phyloP scores from a whole-genome alignment of 2,888 invertebrate genomes.

The Rosalia funebris region DNA sequence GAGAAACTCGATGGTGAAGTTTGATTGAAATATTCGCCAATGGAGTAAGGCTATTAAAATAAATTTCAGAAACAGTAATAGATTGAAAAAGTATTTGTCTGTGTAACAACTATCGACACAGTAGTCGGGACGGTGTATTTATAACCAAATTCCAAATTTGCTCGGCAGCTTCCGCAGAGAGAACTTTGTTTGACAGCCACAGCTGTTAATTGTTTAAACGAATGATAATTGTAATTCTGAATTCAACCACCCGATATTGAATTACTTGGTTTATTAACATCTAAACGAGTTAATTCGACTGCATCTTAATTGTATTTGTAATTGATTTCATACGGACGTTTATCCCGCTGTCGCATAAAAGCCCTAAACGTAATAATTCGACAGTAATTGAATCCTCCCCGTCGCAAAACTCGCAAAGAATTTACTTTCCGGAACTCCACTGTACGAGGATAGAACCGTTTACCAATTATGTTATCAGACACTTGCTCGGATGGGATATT shows the following conservation, averaged over 20 bases:
- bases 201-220: slow-evolving; percentile 40
- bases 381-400: slow-evolving; percentile 38
- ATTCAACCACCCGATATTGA: slow-evolving; percentile 41
- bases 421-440: slow-evolving; percentile 29
- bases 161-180: slow-evolving; percentile 6
- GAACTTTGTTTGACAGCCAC: slow-evolving; percentile 19
- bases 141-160: slow-evolving; percentile 1
- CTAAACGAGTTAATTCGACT: slow-evolving; percentile 45
- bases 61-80: too few relatives aligned
- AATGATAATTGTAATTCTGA: slow-evolving; percentile 46
- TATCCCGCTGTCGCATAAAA: slow-evolving; percentile 20
- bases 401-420: slow-evolving; percentile 40
- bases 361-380: slow-evolving; percentile 15
- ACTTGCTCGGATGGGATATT: slow-evolving; percentile 34
- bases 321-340: slow-evolving; percentile 36
- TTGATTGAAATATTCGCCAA: too few relatives aligned
- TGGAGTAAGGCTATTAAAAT: too few relatives aligned
- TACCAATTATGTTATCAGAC: slow-evolving; percentile 42
- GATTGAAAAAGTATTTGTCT: too few relatives aligned
- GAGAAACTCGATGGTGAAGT: too few relatives aligned
- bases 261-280: slow-evolving; percentile 45
- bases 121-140: neutral
- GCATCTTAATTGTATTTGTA: slow-evolving; percentile 45
- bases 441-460: slow-evolving; percentile 35
- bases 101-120: too few relatives aligned